Base-by-base conservation (phyloP, 2,888 invertebrate species). In the Microplitis manilae region DNA sequence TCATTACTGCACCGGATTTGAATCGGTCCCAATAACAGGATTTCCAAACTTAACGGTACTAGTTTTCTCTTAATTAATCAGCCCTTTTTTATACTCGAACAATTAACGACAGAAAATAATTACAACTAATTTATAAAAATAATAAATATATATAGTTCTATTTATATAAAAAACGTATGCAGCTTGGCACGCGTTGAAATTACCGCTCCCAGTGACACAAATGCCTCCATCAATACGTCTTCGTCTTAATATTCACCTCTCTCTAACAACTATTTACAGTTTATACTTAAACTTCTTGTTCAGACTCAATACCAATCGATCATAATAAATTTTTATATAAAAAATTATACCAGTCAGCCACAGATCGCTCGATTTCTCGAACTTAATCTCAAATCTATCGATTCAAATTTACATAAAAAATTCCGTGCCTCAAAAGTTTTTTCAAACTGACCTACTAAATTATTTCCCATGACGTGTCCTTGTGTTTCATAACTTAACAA, bases 191-290 rank as follows among this genome's bases (percentile, higher is more conserved):
- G 85, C 85, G 81, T 85, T 83, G 82, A 84, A 85, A 81, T 85
- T 84, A 79, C 85, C 82, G 79, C 80, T 82, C 81, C 77, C 81
- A 79, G 79, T 81, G 85, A 85, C 83, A 85, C 83, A 78, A 85
- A 85, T 84, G 84, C 85, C 84, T 50, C 50, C 50, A 50, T 50
- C 50, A 50, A 50, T 50, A 50, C 8, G 8, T 62, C 62, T 62
- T 62, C 15, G 9, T 62, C 20, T 62, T 15, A 62, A 62, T 8
- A 15, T 62, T 62, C 15, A 62, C 20, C 20, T 62, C 62, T 62
- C 62, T 62, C 15, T 20, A 62, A 62, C 62, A 62, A 62, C 15
- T 62, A 15, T 62, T 62, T 62, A 15, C 15, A 62, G 15, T 15
- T 62, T 17, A 62, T 15, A 62, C 62, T 62, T 30, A 7, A 62